A percentile compares a stretch with the other conserved stretches of the same genome.
Conservation (phyloP, 2,797 vertebrate genomes). For the Adelosebastes latens region DNA sequence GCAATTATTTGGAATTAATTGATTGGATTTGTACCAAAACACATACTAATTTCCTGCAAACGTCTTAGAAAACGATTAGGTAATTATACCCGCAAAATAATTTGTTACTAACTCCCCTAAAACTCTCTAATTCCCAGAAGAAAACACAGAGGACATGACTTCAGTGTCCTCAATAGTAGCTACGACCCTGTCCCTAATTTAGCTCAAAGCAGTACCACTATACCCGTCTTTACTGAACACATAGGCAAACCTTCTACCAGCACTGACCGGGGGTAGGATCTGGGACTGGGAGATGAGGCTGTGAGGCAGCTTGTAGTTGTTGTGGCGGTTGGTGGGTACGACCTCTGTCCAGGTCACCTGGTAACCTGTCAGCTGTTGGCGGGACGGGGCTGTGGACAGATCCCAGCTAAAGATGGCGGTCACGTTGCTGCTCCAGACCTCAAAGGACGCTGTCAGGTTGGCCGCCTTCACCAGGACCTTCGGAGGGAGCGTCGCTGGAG, state of each 20-base stretch:
- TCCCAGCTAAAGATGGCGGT: slow-evolving; percentile 91
- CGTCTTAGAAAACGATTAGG: not conserved
- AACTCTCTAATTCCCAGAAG: not conserved
- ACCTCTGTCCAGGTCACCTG: slow-evolving; percentile 94
- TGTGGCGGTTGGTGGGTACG: slow-evolving; percentile 84
- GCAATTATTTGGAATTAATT: not conserved
- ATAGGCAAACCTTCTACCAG: not conserved
- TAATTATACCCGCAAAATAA: not conserved
- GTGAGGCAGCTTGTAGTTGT: slow-evolving; percentile 85
- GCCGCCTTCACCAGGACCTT: slow-evolving; percentile 85
- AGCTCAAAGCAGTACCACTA: not conserved
- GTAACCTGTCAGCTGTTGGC: slow-evolving; percentile 86
- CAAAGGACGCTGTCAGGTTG: slow-evolving; percentile 90
- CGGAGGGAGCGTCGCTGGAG: slow-evolving; percentile 58
- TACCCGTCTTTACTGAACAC: not conserved
- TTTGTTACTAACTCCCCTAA: not conserved
- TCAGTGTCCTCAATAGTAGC: too few species aligned
- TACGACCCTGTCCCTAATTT: not conserved
- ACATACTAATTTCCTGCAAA: not conserved
- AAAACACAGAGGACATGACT: not conserved
- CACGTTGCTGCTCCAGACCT: slow-evolving; percentile 83
- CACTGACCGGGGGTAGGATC: slow-evolving; percentile 56
- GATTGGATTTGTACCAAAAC: not conserved
- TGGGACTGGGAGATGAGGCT: slow-evolving; percentile 58
- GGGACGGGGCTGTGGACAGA: slow-evolving; percentile 68